Evolutionary conservation across 1,140 invertebrate species (phyloP), one percentile per base, ranked within the genome.

Genomic region (Bombus ignitus): DNA sequence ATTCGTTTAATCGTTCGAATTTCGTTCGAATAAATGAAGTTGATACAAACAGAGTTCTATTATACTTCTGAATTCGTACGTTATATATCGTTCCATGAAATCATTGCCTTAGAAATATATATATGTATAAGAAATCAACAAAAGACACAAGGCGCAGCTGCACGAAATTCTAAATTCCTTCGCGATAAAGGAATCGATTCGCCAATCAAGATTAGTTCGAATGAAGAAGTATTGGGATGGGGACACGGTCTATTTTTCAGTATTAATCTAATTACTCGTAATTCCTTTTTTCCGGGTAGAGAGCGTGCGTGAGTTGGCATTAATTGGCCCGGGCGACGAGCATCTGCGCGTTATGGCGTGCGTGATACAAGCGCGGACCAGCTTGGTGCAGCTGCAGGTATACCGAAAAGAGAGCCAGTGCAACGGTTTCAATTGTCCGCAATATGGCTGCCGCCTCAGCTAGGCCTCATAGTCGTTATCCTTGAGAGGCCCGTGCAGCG

Each of bases 371-470:
- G 15, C n/a, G 15, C 68, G 79, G 37, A 28, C 57, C 35, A 66
- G 65, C 62, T 47, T 74, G 87, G 76, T 90, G 92, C 93, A 92
- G 92, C 92, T 93, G 91, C 92, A 91, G 86, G 89, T 89, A 91
- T 76, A 78, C 86, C 83, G 89, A 92, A 92, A 90, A 88, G 15
- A 88, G 25, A 78, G 91, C 86, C 89, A 82, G 84, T 86, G 93
- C 93, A 93, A 93, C 93, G 93, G 93, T 93, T 94, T 94, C 94
- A 94, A 94, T 94, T 94, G 94, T 94, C 92, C 91, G 92, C 92
- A 94, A 92, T 91, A 94, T 94, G 93, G 93, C 92, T 87, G 92
- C 87, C 87, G 74, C 83, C 83, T 87, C 84, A 77, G 83, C 89
- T 93, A 92, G 92, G 90, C 87, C 91, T 90, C 91, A 91, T 93